phyloP scores from a whole-genome alignment of 2,888 invertebrate genomes.

The Plagiodera versicolora region DNA sequence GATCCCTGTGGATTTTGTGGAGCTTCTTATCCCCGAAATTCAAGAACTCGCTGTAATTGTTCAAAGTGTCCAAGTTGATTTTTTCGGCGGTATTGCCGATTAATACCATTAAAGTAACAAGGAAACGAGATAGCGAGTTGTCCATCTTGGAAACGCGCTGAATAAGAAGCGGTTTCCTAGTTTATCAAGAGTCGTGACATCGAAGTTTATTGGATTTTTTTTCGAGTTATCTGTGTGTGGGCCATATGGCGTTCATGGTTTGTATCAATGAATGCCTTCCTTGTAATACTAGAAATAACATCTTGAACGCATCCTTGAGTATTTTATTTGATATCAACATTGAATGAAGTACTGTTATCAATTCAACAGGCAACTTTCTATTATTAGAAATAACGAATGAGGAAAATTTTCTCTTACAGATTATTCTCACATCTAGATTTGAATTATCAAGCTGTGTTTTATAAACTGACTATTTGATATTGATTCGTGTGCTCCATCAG shows the following conservation, averaged over 20 bases:
- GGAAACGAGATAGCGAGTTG: not conserved
- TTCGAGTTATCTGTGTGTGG: slow-evolving; percentile 12
- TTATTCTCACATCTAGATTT: no score
- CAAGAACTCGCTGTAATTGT: slow-evolving; percentile 49
- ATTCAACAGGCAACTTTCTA: no score
- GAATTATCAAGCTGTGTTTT: no score
- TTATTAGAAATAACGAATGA: no score
- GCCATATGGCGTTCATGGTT: slow-evolving; percentile 13
- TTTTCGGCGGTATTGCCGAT: slow-evolving; percentile 24
- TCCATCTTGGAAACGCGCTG: slow-evolving; percentile 2
- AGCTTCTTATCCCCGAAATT: slow-evolving; percentile 52
- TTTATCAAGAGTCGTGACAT: slow-evolving; percentile 4
- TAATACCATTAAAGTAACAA: not conserved
- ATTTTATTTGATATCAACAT: not conserved
- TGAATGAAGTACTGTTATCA: not conserved
- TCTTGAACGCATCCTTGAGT: not conserved
- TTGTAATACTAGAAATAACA: not conserved
- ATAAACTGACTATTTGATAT: no score
- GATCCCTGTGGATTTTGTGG: slow-evolving; percentile 37
- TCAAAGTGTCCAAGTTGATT: slow-evolving; percentile 37
- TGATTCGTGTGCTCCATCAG: no score
- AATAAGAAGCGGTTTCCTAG: not conserved
- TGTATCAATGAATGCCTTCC: not conserved
- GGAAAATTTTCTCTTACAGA: no score
- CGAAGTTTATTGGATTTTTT: not conserved